phyloP scores from a whole-genome alignment of 2,113 vertebrate genomes.

The Acanthochromis polyacanthus region DNA sequence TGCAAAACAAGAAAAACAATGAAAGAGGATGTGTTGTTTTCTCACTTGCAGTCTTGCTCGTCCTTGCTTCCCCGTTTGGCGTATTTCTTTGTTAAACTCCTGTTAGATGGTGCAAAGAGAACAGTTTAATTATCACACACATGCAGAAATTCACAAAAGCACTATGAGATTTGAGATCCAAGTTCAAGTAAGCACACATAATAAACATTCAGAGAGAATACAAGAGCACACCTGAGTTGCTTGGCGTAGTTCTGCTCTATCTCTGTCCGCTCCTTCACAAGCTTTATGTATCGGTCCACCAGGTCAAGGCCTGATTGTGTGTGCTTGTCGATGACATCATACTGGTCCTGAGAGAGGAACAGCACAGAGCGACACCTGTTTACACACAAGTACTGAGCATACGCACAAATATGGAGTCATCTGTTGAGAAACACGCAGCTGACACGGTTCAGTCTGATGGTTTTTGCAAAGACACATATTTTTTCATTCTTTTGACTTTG shows the following conservation, averaged over 20 bases:
- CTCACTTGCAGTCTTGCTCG: slow-evolving; percentile 83
- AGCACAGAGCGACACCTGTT: not conserved
- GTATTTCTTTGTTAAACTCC: slow-evolving; percentile 81
- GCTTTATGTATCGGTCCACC: slow-evolving; percentile 90
- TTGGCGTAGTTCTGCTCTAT: slow-evolving; percentile 90
- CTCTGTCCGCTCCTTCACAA: slow-evolving; percentile 89
- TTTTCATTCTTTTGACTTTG: not conserved
- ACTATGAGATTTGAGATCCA: not conserved
- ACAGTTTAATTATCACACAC: not conserved
- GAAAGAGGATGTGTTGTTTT: too few relatives aligned
- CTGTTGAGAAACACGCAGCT: not conserved
- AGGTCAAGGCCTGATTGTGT: slow-evolving; percentile 90
- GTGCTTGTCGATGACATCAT: slow-evolving; percentile 90
- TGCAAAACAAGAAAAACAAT: too few relatives aligned
- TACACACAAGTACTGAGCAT: not conserved
- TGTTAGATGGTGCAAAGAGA: slow-evolving; percentile 44
- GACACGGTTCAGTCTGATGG: not conserved
- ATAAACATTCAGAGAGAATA: not conserved
- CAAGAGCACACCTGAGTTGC: slow-evolving; percentile 83
- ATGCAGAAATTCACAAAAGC: not conserved
- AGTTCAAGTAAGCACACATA: not conserved
- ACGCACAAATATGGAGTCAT: not conserved
- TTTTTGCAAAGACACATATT: not conserved
- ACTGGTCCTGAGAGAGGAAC: slow-evolving; percentile 85
- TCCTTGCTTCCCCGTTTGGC: slow-evolving; percentile 79